Evolutionary conservation across 2,888 invertebrate species (phyloP), one percentile per base, ranked within the genome.

Genomic region (Glyphotaelius pellucidus): DNA sequence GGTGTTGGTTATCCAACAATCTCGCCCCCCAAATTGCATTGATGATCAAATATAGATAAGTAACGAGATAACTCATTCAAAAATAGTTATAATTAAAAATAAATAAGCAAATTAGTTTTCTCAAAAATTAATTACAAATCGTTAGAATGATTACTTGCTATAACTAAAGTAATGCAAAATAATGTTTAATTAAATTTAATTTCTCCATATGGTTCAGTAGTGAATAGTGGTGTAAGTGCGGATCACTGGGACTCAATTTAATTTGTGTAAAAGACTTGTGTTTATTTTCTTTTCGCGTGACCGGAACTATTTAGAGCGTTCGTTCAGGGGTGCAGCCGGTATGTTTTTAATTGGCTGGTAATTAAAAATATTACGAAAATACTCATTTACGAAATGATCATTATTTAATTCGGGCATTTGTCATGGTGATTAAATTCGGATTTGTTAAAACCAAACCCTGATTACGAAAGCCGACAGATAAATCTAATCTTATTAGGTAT

Each of bases 231-330:
- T 67, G 89, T 42, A 42, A 19, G n/a, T 19, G 25, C 80, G 90
- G 90, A 90, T 90, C 67, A 90, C 83, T 32, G 47, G 15, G 80
- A 80, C 90, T 86, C 93, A 92, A 92, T 93, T 93, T 93, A 93
- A 93, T 93, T 93, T 92, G 93, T 93, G 92, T 93, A 90, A 93
- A 92, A 93, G 93, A 93, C 92, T 92, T 93, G 93, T 93, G 93
- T 93, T 93, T 93, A 93, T 93, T 90, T 90, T 83, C 47, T 32
- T 89, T 90, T 93, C 86, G 93, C 93, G 93, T 93, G 93, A 92
- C 91, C 15, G 35, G 32, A n/a, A 85, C 38, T 67, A 90, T 92
- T 92, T 92, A 92, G 42, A 30, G 32, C 35, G 19, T 14, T 30
- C 42, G 38, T 35, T 25, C 81, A n/a, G 31, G 90, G 90, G 90